Percentiles rank a stretch among this genome's conserved stretches.
Evolutionary conservation across 2,888 invertebrate genomes (phyloP).

Genomic region (Eledona agricola): DNA sequence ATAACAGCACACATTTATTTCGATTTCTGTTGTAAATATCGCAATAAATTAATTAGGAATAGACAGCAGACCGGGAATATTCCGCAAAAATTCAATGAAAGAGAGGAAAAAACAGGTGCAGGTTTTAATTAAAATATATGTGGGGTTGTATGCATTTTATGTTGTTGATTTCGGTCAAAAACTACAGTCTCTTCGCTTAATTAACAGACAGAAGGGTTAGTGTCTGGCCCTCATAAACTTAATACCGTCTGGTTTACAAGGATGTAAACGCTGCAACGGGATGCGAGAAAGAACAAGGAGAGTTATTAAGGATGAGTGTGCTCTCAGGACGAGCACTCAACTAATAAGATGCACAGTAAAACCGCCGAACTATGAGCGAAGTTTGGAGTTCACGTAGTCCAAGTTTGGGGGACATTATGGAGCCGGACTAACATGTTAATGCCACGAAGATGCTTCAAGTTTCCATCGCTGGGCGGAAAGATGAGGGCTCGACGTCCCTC

Average conservation of each 20-base stretch:
- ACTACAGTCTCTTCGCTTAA: slow-evolving; percentile 13
- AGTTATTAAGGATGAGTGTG: slow-evolving; percentile 20
- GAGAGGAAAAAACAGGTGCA: too few species aligned
- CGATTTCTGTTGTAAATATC: too few species aligned
- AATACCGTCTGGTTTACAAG: slow-evolving; percentile 19
- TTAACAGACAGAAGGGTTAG: slow-evolving; percentile 12
- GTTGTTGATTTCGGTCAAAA: too few species aligned
- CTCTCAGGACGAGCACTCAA: slow-evolving; percentile 15
- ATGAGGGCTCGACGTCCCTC: slow-evolving; percentile 18
- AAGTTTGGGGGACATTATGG: slow-evolving; percentile 15
- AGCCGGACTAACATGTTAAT: slow-evolving; percentile 24
- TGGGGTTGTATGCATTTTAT: too few species aligned
- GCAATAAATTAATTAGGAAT: too few species aligned
- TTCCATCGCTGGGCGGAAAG: slow-evolving; percentile 1
- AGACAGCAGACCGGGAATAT: too few species aligned
- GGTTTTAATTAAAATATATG: too few species aligned
- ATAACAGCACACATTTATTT: too few species aligned
- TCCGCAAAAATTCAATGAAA: too few species aligned
- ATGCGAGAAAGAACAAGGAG: slow-evolving; percentile 18
- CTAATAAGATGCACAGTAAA: slow-evolving; percentile 27
- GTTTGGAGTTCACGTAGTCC: slow-evolving; percentile 10
- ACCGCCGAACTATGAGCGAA: slow-evolving; percentile 20
- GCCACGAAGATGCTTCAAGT: slow-evolving; percentile 1
- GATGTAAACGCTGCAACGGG: slow-evolving; percentile 6
- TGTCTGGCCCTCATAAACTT: slow-evolving; percentile 20